Conservation (phyloP, 2,888 invertebrate species). For the Sphaerophoria rueppellii region DNA sequence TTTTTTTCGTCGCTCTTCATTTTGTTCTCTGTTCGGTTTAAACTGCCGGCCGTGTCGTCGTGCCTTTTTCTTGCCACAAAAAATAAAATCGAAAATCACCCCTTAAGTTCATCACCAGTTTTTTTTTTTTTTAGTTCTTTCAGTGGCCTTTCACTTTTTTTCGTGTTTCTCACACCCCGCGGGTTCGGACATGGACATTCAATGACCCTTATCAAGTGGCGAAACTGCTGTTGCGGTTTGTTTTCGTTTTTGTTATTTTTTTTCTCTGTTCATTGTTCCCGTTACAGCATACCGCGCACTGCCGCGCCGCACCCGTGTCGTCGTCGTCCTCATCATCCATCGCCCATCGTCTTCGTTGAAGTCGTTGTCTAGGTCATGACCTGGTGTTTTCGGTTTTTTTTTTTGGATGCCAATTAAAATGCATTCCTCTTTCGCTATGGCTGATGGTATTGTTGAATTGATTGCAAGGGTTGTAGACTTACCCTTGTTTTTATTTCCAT, state of each 20-base stretch:
- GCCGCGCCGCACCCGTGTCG: no score
- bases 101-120: slow-evolving; percentile 46
- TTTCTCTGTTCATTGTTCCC: not conserved
- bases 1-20: not conserved
- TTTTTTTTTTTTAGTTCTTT: slow-evolving; percentile 22
- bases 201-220: slow-evolving; percentile 65
- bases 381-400: slow-evolving; percentile 45
- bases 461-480: slow-evolving; percentile 57
- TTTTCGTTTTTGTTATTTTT: slow-evolving; percentile 10
- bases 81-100: slow-evolving; percentile 60
- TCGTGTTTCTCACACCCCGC: slow-evolving; percentile 35
- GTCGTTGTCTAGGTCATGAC: slow-evolving; percentile 71
- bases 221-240: slow-evolving; percentile 52
- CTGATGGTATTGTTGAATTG: slow-evolving; percentile 6
- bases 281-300: no score
- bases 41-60: slow-evolving; percentile 18
- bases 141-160: slow-evolving; percentile 44
- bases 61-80: slow-evolving; percentile 12
- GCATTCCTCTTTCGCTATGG: slow-evolving; percentile 34
- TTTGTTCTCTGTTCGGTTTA: slow-evolving; percentile 29
- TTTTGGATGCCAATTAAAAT: slow-evolving; percentile 64
- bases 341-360: slow-evolving; percentile 17
- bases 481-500: slow-evolving; percentile 30
- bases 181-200: slow-evolving; percentile 63
- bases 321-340: no score